Percentiles rank a stretch among this genome's conserved stretches.
phyloP scores from a whole-genome alignment of 2,113 vertebrate species.

The Corynorhinus townsendii region DNA sequence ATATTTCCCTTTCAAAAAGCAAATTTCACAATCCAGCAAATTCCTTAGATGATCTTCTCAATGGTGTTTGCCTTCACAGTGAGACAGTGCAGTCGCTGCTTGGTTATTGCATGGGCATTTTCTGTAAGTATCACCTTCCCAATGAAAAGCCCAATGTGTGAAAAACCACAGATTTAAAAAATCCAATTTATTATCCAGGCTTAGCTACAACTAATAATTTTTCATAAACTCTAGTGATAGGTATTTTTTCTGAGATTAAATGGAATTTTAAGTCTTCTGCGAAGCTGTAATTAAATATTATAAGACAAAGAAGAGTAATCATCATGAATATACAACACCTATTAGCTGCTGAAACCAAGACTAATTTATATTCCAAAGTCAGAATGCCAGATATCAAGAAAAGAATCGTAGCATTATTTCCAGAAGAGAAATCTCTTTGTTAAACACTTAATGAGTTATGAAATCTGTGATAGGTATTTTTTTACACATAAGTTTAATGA shows the following conservation, averaged over 20 bases:
- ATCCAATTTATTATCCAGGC: slow-evolving; percentile 56
- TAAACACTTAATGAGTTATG: not conserved
- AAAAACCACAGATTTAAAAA: slow-evolving; percentile 52
- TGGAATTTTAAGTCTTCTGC: slow-evolving; percentile 35
- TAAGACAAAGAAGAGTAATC: slow-evolving; percentile 52
- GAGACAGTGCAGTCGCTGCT: not conserved
- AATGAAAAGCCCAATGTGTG: slow-evolving; percentile 18
- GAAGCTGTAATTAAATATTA: slow-evolving; percentile 54
- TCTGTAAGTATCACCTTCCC: not conserved
- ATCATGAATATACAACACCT: not conserved
- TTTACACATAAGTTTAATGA: not conserved
- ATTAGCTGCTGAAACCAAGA: not conserved
- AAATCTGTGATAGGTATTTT: not conserved
- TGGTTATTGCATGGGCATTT: not conserved
- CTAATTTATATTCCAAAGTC: slow-evolving; percentile 52
- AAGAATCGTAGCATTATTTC: not conserved
- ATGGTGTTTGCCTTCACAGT: not conserved
- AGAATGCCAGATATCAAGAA: slow-evolving; percentile 33
- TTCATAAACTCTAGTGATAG: slow-evolving; percentile 36
- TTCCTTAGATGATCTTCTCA: not conserved
- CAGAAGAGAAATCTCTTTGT: not conserved
- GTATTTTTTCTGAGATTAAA: slow-evolving; percentile 1
- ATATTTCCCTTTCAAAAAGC: slow-evolving; percentile 36
- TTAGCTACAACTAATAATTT: slow-evolving; percentile 59
- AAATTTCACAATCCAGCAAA: not conserved